Evolutionary conservation across 2,888 invertebrate genomes (phyloP), one percentile per base, ranked within the genome.

Genomic region (Oasisia sp.): DNA sequence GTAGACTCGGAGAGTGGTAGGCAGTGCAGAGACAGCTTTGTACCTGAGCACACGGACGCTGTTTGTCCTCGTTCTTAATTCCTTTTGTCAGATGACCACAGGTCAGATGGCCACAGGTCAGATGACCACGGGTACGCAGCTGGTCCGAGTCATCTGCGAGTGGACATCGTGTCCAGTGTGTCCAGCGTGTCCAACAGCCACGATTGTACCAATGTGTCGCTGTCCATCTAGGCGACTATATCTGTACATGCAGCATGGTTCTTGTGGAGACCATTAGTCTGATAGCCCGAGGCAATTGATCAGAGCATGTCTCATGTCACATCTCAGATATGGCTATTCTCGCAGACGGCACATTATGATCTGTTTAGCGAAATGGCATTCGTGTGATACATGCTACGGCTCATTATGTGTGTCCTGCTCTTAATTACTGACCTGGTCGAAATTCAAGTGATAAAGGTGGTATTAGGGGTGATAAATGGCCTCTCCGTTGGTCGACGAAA

Each of bases 281-380:
- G 74, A 74, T 74, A 74, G 74, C 74, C n/a, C 14, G 74, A 74
- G 74, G 74, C 74, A n/a, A 74, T 74, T 74, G 74, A 74, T 74
- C 74, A 74, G 74, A 27, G n/a, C 74, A 3, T n/a, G 74, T 74
- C 74, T 74, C 74, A 27, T 74, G 74, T 74, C 74, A 74, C 74
- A 74, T 74, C 74, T 74, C 74, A 74, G 74, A 74, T 74, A 27
- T 74, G 74, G 74, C 74, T 74, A 74, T 74, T 74, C 74, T 74
- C n/a, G 74, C n/a, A 7, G 19, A 74, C 74, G 27, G 19, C 74
- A 19, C 27, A 19, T 14, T 74, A 74, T 74, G 74, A 74, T 74
- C 74, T 74, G 74, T 74, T 74, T 74, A 74, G n/a, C 74, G 27
- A 74, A 74, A 74, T 74, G 74, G 27, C 74, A 74, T 74, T 74